These are phyloP conservation scores for Dryadula phaetusa DNA, from an alignment of 2,888 invertebrate species.

Conservation along the genomic window DNA sequence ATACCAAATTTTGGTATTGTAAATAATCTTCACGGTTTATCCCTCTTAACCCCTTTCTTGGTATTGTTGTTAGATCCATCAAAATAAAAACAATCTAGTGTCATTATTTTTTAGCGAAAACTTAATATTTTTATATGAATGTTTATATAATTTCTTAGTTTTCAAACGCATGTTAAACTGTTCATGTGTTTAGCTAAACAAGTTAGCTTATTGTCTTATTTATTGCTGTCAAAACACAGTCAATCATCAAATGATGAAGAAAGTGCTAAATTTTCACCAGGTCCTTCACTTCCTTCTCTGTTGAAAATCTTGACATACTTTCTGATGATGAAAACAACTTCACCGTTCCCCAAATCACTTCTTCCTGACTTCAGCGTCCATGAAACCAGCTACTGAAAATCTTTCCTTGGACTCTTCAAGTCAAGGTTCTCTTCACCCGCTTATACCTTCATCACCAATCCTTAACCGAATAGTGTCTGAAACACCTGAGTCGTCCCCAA, in stretches of 20 bases:
- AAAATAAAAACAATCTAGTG: no score
- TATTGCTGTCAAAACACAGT: slow-evolving; percentile 35
- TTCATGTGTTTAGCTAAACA: no score
- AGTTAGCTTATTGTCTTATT: no score
- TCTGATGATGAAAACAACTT: slow-evolving; percentile 44
- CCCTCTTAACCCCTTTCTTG: no score
- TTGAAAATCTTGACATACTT: slow-evolving; percentile 45
- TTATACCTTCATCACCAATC: slow-evolving; percentile 35
- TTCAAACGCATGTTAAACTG: no score
- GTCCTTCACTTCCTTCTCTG: slow-evolving; percentile 40
- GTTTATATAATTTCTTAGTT: no score
- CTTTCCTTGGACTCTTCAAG: not conserved
- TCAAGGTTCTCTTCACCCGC: slow-evolving; percentile 41
- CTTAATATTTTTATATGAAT: no score
- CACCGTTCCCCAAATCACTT: slow-evolving; percentile 34
- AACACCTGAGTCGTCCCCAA: slow-evolving; percentile 40
- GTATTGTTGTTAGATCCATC: no score
- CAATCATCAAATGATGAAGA: slow-evolving; percentile 41
- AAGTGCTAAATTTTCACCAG: slow-evolving; percentile 36
- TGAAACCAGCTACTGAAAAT: no score
- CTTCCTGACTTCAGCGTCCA: slow-evolving; percentile 2
- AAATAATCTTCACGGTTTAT: no score
- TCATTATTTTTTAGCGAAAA: no score
- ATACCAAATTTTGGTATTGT: no score
- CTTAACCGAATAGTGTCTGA: slow-evolving; percentile 42